phyloP scores from a whole-genome alignment of 2,888 invertebrate species.

The Thecocarcelia acutangulata region DNA sequence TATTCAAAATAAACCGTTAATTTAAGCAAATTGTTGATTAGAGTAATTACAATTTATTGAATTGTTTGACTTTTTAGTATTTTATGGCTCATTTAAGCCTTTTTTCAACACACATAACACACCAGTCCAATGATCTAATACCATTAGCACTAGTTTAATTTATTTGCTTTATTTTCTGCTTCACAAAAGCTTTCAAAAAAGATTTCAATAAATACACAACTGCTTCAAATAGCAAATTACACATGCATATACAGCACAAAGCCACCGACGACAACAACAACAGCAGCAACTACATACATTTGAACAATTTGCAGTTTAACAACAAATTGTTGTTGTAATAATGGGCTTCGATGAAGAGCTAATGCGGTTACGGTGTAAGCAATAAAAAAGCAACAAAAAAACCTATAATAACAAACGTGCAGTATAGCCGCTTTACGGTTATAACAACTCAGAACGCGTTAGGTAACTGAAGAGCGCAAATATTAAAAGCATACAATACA shows the following conservation, averaged over 20 bases:
- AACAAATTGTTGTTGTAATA: conserved; percentile 37
- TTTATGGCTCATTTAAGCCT: conserved; percentile 39
- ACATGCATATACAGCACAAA: conserved; percentile 47
- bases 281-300: conserved; percentile 12
- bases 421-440: conserved; percentile 67
- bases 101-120: conserved; percentile 12
- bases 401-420: conserved; percentile 37
- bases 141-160: conserved; percentile 48
- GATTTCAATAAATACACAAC: conserved; percentile 20
- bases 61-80: conserved; percentile 48
- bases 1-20: conserved; percentile 43
- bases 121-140: conserved; percentile 41
- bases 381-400: conserved; percentile 46
- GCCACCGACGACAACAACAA: conserved; percentile 26
- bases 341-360: conserved; percentile 37
- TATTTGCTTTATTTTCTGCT: conserved; percentile 15
- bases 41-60: conserved; percentile 40
- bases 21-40: conserved; percentile 6
- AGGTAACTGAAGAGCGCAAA: conserved; percentile 69
- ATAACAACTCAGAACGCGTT: conserved; percentile 70
- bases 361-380: conserved; percentile 57
- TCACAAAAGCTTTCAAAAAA: conserved; percentile 1
- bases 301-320: conserved; percentile 51
- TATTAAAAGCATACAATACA: conserved; percentile 63
- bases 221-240: conserved; percentile 4